Evolutionary conservation across 2,797 vertebrate genomes (phyloP).

Genomic region (Gambusia yucatana): DNA sequence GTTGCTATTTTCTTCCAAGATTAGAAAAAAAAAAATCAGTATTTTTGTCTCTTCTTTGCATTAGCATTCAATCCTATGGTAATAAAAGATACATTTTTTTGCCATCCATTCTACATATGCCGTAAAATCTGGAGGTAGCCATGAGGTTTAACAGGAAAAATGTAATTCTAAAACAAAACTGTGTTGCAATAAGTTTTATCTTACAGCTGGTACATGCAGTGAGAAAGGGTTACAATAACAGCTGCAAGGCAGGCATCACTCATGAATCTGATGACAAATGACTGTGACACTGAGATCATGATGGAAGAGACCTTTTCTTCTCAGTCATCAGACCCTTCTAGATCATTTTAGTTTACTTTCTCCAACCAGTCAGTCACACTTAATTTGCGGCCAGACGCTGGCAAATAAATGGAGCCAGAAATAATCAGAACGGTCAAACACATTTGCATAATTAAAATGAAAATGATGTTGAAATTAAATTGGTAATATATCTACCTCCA

Average conservation of each 20-base stretch:
- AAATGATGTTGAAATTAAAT: background rate
- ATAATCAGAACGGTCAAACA: constrained; percentile 2
- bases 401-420: background rate
- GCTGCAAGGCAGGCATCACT: background rate
- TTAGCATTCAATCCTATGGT: background rate
- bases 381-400: background rate
- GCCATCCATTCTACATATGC: background rate
- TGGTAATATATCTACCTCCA: background rate
- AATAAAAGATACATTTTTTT: background rate
- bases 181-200: background rate
- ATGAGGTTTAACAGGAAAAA: background rate
- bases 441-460: constrained; percentile 6
- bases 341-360: background rate
- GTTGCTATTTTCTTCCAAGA: background rate
- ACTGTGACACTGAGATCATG: constrained; percentile 14
- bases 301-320: background rate
- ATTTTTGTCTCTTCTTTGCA: background rate
- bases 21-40: background rate
- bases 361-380: constrained; percentile 17
- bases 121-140: background rate
- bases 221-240: background rate
- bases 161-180: background rate
- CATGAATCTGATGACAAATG: background rate
- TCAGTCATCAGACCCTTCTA: background rate
- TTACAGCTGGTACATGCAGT: background rate